Conservation (phyloP, 2,113 vertebrate genomes). For the Chinchilla lanigera region DNA sequence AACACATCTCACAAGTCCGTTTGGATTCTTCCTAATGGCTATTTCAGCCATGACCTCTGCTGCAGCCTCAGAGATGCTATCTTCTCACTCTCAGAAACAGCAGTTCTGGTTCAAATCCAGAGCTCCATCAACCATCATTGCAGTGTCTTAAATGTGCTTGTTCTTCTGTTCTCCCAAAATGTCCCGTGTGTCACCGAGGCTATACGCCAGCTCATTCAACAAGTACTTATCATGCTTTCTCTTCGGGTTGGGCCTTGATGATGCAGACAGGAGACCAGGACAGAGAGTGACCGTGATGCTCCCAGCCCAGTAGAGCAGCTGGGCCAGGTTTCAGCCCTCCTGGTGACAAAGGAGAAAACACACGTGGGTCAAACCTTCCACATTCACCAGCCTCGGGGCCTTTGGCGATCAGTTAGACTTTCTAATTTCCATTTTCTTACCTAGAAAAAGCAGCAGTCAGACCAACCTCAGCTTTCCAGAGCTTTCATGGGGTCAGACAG, state of each 20-base stretch:
- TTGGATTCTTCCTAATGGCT: neutral
- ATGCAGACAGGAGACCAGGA: no score
- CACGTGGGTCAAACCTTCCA: neutral
- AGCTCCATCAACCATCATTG: fast-evolving
- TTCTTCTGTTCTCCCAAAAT: no score
- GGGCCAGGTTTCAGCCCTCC: neutral
- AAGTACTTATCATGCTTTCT: neutral
- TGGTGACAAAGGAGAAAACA: neutral
- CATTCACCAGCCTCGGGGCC: fast-evolving
- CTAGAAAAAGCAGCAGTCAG: neutral
- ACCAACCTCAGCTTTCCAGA: neutral
- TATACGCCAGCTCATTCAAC: fast-evolving
- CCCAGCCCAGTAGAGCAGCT: neutral
- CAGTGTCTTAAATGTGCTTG: neutral
- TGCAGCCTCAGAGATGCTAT: neutral
- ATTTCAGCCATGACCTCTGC: fast-evolving
- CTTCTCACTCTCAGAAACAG: neutral
- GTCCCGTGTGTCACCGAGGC: neutral
- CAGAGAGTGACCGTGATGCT: neutral
- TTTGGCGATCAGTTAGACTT: neutral
- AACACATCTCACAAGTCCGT: fast-evolving
- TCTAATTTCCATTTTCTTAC: neutral
- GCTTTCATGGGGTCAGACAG: fast-evolving
- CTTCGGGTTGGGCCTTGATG: neutral
- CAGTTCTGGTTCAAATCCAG: neutral